Conservation (phyloP, 2,797 vertebrate species). For the Sebastes oblongus region DNA sequence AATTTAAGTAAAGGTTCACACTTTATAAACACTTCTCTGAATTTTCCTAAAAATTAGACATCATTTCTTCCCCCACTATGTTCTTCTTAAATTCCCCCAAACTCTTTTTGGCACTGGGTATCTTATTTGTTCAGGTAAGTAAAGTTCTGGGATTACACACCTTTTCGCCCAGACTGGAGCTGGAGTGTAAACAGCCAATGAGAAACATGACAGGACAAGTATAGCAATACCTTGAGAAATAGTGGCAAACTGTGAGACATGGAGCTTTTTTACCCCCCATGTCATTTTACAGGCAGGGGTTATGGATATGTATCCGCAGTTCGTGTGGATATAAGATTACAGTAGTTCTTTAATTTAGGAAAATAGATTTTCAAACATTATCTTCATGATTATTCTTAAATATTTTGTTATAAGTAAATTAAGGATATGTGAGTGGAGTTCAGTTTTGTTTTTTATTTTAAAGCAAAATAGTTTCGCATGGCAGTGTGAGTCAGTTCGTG, state of each 20-base stretch:
- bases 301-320: background rate
- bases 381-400: background rate
- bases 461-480: background rate
- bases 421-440: background rate
- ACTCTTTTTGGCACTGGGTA: background rate
- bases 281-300: conserved; percentile 20
- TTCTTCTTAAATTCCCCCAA: background rate
- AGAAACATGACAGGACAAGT: conserved; percentile 55
- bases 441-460: background rate
- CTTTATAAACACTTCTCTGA: background rate
- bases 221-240: conserved; percentile 34
- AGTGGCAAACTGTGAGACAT: conserved; percentile 37
- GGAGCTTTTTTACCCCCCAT: conserved; percentile 3
- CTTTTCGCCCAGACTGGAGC: conserved; percentile 7
- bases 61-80: no score
- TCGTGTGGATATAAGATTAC: background rate
- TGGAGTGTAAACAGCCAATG: conserved; percentile 25
- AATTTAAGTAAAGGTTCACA: background rate
- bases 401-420: background rate
- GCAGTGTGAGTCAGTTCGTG: background rate
- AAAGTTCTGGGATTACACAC: conserved; percentile 9
- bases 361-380: background rate
- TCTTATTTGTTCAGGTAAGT: background rate
- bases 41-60: background rate
- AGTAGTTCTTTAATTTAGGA: background rate